Base-by-base conservation (phyloP, 2,888 invertebrate species). In the Sminthurinus aureus region DNA sequence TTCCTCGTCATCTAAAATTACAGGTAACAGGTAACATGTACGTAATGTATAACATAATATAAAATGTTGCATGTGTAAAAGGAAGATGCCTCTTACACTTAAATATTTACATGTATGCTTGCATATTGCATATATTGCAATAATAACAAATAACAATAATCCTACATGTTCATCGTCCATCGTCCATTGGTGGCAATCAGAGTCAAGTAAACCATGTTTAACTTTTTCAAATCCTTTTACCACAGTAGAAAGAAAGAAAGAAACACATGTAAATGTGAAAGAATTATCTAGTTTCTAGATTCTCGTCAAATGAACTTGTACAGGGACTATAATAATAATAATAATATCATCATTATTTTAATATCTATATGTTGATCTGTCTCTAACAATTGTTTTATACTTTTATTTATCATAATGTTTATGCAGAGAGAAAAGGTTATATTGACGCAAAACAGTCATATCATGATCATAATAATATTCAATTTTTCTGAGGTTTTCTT, bases 401-500 rank as follows among this genome's bases (percentile, higher is more conserved):
- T 71, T 71, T 71, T 20, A n/a, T 50, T 76, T n/a, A 50, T 73
- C 73, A 8, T 20, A 51, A 73, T 26, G 74, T 11, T 24, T 74
- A 74, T 18, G 12, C 12, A 22, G 8, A 26, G 38, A 0, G 24
- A 22, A 38, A 26, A 24, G 38, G 15, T 74, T 24, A 22, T 74
- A 8, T 26, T 74, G 24, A 38, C 6, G 38, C 8, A 66, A 18
- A 66, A n/a, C 66, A 66, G 24, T 71, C 71, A 6, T 71, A 13
- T 22, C 71, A 71, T 12, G 51, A 75, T 50, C 18, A 75, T 75
- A 75, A 51, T 75, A 75, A 75, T 51, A 64, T 24, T 66, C 78
- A 78, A 78, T 78, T 78, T 78, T 38, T 38, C 38, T 38, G 78
- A 66, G 78, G 78, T 78, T 78, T 78, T 64, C 78, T 78, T 78